Base-by-base conservation (phyloP, 2,797 vertebrate species). In the Sebastes vulpes region DNA sequence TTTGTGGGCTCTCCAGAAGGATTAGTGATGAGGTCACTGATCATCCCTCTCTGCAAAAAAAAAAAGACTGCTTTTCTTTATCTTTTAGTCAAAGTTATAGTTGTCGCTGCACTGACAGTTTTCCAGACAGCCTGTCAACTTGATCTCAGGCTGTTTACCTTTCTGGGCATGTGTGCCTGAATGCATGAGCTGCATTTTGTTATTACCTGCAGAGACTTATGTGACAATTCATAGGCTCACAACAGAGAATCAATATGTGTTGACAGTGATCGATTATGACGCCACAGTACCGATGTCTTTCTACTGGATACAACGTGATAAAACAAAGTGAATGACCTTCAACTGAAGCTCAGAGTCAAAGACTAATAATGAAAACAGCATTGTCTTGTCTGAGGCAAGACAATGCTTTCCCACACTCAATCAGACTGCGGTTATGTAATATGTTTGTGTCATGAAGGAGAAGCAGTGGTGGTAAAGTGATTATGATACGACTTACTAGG, bases 391-490 rank as follows among this genome's bases (percentile, higher is more conserved):
- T 59, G 23, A 32, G 23, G 10, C 12, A 31, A 32, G 29, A 58
- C 29, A 42, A 18, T 31, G 48, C 69, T 54, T 57, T 48, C 23
- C 38, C 12, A 25, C 26, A 29, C 20, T 63, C 58, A 67, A 68
- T 85, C 65, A 59, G 11, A 42, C 58, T 69, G 56, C 7, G 54
- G 23, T 91, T 88, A 86, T 63, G 78, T 88, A 84, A 87, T 59
- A 42, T 54, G 81, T 77, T 74, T 80, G 59, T 85, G 73, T 59
- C 48, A 73, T 48, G 61, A 57, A 63, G 61, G 21, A 38, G 67
- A 69, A 59, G 76, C 58, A n/a, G 63, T 79, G 50, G 29, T 74
- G 64, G 52, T 60, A 11, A 63, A 75, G 28, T 69, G 65, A 79
- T 84, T 61, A 77, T 78, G 75, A 79, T 66, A 68, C 3, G 72